Percentiles rank a stretch among this genome's conserved stretches.
Evolutionary conservation across 1,140 invertebrate species (phyloP).

Genomic region (Lepidurus packardi): DNA sequence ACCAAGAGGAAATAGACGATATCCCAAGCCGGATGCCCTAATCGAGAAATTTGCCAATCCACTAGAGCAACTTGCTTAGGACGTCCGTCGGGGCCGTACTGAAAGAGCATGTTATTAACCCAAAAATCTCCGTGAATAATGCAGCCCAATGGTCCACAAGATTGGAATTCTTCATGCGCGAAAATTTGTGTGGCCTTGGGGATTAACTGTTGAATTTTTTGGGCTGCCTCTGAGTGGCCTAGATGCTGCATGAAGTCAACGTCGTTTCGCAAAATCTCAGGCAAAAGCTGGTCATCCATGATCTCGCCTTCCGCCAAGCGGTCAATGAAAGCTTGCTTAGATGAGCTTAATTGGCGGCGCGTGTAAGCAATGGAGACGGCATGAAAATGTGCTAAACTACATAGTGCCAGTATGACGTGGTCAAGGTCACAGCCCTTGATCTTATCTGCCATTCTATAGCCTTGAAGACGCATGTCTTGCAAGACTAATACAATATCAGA

Average conservation of each 20-base stretch:
- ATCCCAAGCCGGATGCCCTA: constrained; percentile 32
- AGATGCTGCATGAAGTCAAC: neutral
- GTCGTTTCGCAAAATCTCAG: neutral
- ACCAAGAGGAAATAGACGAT: constrained; percentile 32
- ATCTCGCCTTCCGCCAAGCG: neutral
- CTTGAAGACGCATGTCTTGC: constrained; percentile 26
- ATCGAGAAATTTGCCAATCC: constrained; percentile 31
- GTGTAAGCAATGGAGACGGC: neutral
- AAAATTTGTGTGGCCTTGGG: neutral
- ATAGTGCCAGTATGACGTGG: constrained; percentile 25
- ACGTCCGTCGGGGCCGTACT: constrained; percentile 25
- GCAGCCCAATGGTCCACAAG: constrained; percentile 24
- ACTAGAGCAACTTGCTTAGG: neutral
- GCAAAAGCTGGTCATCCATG: neutral
- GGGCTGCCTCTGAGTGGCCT: neutral
- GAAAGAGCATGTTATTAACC: constrained; percentile 35
- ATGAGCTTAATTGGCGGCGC: neutral
- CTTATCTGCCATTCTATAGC: constrained; percentile 32
- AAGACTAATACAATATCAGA: constrained; percentile 29
- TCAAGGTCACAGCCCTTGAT: constrained; percentile 31
- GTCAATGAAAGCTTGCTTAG: neutral
- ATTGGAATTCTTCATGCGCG: neutral
- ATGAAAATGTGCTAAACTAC: constrained; percentile 30
- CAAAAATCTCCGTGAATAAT: constrained; percentile 33
- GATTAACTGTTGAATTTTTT: neutral